Conservation (phyloP, 2,888 invertebrate species). For the Zonitis immaculata region DNA sequence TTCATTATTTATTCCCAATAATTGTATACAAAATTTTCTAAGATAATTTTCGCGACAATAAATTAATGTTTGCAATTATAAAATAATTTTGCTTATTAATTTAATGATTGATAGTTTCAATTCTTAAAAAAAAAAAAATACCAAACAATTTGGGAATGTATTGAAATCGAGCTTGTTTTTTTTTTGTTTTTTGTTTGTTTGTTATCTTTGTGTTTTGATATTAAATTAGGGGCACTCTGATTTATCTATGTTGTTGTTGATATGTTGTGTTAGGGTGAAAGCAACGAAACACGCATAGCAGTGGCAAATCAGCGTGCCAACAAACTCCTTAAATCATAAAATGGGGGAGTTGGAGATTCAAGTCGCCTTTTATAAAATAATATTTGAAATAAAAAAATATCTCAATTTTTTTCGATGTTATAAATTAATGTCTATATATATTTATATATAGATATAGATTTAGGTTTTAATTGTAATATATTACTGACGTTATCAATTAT, state of each 20-base stretch:
- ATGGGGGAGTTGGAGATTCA: constrained; percentile 33
- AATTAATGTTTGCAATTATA: background rate
- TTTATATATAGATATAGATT: too few species aligned
- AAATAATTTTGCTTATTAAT: background rate
- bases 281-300: constrained; percentile 94
- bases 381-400: constrained; percentile 39
- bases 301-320: constrained; percentile 96
- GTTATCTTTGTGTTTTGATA: background rate
- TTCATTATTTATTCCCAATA: constrained; percentile 29
- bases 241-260: constrained; percentile 42
- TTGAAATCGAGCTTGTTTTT: constrained; percentile 13
- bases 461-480: background rate
- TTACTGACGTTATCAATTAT: background rate
- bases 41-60: constrained; percentile 12
- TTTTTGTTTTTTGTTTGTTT: background rate
- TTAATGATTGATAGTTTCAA: background rate
- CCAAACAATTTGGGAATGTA: constrained; percentile 20
- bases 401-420: constrained; percentile 46
- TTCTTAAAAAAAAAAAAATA: too few species aligned
- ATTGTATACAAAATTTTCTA: constrained; percentile 6
- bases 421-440: constrained; percentile 4
- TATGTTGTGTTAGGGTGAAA: constrained; percentile 63
- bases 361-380: constrained; percentile 44
- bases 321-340: constrained; percentile 82
- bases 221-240: constrained; percentile 38